Base-by-base conservation (phyloP, 2,888 invertebrate genomes). In the Cremastobaeus sp. region DNA sequence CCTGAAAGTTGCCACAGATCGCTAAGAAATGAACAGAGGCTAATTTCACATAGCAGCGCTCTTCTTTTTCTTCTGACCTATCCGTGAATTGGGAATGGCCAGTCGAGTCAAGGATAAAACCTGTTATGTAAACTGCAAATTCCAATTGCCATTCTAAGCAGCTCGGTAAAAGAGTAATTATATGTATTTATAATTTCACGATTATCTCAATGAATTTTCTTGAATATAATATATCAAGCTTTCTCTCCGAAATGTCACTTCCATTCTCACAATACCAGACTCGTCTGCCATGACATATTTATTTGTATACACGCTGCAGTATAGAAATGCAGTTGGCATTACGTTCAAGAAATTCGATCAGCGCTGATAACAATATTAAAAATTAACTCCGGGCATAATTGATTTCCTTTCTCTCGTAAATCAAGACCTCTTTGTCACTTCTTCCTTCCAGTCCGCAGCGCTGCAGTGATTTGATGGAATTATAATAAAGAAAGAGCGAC, bases 171-270 rank as follows among this genome's bases (percentile, higher is more conserved):
- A 64, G 65, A 65, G 39, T 54, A 75, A 75, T 75, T 71, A 68
- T 66, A 62, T 55, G 62, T 75, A 68, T 68, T 71, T 66, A 68
- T 64, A 75, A 71, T 75, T 75, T 75, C 70, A 55, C 57, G 70
- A 71, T 74, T 66, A 74, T 48, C 47, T 39, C 48, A 59, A 41
- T 73, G 70, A 48, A 72, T 76, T 72, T 70, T 70, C 73, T 66
- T 54, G 76, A 70, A 57, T 66, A 76, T 70, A 65, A 73, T 74
- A 76, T 71, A 76, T 76, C 66, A 74, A 76, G 73, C 76, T 76
- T 76, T 76, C 76, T 76, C 76, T 76, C 77, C 76, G 77, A 79
- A 76, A 78, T 77, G 76, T 78, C 80, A 78, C 77, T 73, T 78
- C 73, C 65, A 77, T 80, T 74, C 77, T 77, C 78, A 76, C 76